Evolutionary conservation across 2,113 vertebrate genomes (phyloP), one percentile per base, ranked within the genome.

Genomic region (Equus przewalskii): DNA sequence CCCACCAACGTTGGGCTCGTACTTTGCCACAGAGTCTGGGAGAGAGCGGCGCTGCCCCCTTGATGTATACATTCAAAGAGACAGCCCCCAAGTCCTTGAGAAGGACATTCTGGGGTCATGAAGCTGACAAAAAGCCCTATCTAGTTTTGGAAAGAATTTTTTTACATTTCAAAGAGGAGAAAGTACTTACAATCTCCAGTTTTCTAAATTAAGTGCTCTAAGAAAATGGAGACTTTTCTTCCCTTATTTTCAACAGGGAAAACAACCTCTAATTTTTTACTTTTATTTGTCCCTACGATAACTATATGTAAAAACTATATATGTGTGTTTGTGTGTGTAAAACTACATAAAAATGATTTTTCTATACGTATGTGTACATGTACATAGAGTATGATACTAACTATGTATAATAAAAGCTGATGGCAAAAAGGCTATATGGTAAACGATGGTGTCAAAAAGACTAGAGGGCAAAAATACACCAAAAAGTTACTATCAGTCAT

Each of bases 241-340:
- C 5, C 5, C 16, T 79, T 58, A 18, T 83, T 93, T 76, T 56
- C 26, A 82, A 75, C 12, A 60, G 36, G 14, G 14, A 82, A 41
- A 62, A 64, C 36, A 49, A 6, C 6, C 24, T 85, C 33, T 89
- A 46, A 36, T 9, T 85, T 76, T 85, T 67, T 28, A 41, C 60
- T 97, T 92, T 60, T n/a, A 86, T 51, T 46, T 95, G 7, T 90
- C 30, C 46, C 89, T 72, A 70, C 16, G 51, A 84, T 30, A 90
- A 88, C 16, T 13, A 33, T 28, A 41, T 44, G 58, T 58, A 81
- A 58, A 81, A 91, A 69, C 65, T 64, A 62, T 36, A 13, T 41
- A 73, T 60, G 8, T 49, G 22, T 80, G 11, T 75, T 7, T 49
- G 16, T 56, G 4, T 44, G 22, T 73, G 26, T n/a, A 78, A 83